These are phyloP conservation scores for Cremastinae sp. DNA, from an alignment of 2,888 invertebrate species.

Conservation along the genomic window DNA sequence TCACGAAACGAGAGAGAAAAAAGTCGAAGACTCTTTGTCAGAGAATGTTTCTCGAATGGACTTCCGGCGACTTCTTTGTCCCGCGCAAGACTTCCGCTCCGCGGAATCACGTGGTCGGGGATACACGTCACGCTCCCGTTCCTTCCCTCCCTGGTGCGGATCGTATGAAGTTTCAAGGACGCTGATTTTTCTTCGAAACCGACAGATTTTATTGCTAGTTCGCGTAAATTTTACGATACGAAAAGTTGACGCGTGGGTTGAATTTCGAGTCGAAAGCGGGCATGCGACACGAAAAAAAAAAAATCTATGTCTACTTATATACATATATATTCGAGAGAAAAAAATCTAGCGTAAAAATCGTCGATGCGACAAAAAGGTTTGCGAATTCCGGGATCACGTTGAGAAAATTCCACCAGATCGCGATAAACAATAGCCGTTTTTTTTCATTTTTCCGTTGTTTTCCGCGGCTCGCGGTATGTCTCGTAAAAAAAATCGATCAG, in stretches of 20 bases:
- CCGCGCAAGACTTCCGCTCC: slow-evolving; percentile 47
- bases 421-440: background rate
- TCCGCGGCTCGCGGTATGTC: background rate
- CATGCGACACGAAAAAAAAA: too few relatives aligned
- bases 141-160: slow-evolving; percentile 27
- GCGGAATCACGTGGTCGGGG: slow-evolving; percentile 21
- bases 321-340: too few relatives aligned
- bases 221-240: slow-evolving; percentile 25
- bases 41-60: background rate
- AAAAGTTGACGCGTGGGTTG: background rate
- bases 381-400: too few relatives aligned
- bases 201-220: background rate
- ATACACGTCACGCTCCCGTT: slow-evolving; percentile 48
- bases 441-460: background rate
- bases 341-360: background rate
- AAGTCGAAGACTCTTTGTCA: background rate
- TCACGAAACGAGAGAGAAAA: background rate
- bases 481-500: too few relatives aligned
- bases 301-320: too few relatives aligned
- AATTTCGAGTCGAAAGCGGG: background rate
- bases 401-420: background rate
- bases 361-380: too few relatives aligned
- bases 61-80: slow-evolving; percentile 54
- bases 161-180: slow-evolving; percentile 36
- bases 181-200: background rate